Evolutionary conservation across 2,113 vertebrate species (phyloP), one percentile per base, ranked within the genome.

Genomic region (Hippolais icterina): DNA sequence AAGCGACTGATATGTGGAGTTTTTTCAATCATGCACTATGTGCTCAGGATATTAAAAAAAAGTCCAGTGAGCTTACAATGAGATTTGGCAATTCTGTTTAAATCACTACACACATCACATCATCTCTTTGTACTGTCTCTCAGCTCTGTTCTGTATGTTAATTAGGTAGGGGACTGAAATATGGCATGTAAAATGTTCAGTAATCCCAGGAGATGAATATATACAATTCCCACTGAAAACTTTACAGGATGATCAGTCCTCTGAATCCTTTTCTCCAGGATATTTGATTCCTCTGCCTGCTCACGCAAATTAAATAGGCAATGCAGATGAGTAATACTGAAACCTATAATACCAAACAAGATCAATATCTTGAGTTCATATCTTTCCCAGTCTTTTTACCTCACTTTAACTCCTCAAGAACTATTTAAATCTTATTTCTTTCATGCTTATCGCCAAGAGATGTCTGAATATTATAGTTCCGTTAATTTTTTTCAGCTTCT

Each of bases 41-140:
- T 74, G 50, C 28, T 85, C 75, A 91, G 87, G 70, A 85, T 96
- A 89, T 95, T 92, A 64, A 84, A 92, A 95, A 86, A 87, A 77
- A 42, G 42, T 53, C 49, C 66, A 57, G 22, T 35, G 35, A 95
- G 42, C 24, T 91, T 90, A 83, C 50, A 96, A 71, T 69, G 59
- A 95, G 59, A 91, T 87, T 66, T 83, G 15, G 11, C 15, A 85
- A 59, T 89, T 91, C 69, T n/a, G 33, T 79, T 91, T 89, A 87
- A 94, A 91, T 93, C 70, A 79, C 66, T 79, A 23, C 63, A 87
- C 28, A 59, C 37, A 82, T 93, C 78, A 78, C 41, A 87, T 64
- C 59, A 47, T 64, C 59, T 77, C 61, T 87, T 87, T 87, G 39
- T 93, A 66, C 46, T 68, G 60, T 78, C 56, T 70, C 57, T 95